These are phyloP conservation scores for Vultur gryphus DNA, from an alignment of 2,797 vertebrate genomes.

Conservation along the genomic window DNA sequence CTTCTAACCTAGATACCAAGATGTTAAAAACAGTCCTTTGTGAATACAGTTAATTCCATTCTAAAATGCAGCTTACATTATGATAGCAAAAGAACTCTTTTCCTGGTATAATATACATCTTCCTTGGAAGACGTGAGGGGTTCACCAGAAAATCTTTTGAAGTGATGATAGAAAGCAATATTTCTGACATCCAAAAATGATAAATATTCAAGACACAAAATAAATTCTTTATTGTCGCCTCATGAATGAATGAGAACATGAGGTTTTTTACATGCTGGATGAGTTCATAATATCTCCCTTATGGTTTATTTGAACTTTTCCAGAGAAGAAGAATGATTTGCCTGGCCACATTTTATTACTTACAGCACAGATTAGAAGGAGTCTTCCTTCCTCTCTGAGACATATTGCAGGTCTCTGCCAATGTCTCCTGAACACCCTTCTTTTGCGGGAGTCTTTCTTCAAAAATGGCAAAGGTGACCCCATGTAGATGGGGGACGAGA, in stretches of 20 bases:
- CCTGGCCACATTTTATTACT: constrained; percentile 32
- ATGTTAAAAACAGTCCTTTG: neutral
- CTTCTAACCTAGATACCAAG: neutral
- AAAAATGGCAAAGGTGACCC: constrained; percentile 50
- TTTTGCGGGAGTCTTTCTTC: constrained; percentile 5
- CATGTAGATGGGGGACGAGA: constrained; percentile 6
- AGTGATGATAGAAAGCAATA: constrained; percentile 1
- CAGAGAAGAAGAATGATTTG: constrained; percentile 15
- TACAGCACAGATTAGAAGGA: constrained; percentile 1
- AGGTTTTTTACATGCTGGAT: neutral
- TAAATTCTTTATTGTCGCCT: neutral
- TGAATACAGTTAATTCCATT: neutral
- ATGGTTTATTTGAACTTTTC: constrained; percentile 28
- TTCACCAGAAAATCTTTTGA: neutral
- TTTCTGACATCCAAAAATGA: neutral
- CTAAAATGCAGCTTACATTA: neutral
- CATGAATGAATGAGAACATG: neutral
- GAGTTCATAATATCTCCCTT: constrained; percentile 14
- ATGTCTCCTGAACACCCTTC: neutral
- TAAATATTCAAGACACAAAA: constrained; percentile 1
- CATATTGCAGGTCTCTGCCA: neutral
- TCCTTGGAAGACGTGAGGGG: neutral
- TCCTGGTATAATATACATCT: neutral
- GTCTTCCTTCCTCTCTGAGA: neutral
- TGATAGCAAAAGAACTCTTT: neutral